phyloP scores from a whole-genome alignment of 2,113 vertebrate species.

The Nansenia antarctica region DNA sequence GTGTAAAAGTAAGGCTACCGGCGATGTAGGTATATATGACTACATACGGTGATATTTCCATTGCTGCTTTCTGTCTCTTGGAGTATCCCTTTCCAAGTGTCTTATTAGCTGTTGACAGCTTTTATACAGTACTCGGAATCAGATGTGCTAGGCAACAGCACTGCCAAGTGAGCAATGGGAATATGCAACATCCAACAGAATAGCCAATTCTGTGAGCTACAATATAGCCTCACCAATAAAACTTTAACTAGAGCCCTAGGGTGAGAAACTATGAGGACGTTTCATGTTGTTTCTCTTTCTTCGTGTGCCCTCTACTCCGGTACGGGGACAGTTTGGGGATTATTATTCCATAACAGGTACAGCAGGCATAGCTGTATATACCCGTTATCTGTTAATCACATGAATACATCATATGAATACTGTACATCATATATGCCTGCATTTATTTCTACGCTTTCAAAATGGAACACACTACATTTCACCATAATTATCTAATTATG shows the following conservation, averaged over 20 bases:
- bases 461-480: too few relatives aligned
- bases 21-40: neutral
- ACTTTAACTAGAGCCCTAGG: constrained; percentile 52
- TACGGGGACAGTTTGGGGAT: constrained; percentile 28
- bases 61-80: neutral
- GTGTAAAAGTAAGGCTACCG: neutral
- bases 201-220: constrained; percentile 52
- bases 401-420: neutral
- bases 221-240: constrained; percentile 53
- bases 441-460: too few relatives aligned
- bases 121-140: constrained; percentile 25
- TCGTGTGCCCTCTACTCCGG: constrained; percentile 37
- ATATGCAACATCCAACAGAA: constrained; percentile 49
- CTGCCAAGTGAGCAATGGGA: constrained; percentile 29
- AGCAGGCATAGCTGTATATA: constrained; percentile 10
- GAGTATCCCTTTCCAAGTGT: neutral
- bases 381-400: constrained; percentile 7
- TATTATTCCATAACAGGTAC: neutral
- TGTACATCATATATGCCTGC: too few relatives aligned
- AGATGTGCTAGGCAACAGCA: constrained; percentile 24
- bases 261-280: constrained; percentile 33
- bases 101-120: constrained; percentile 24
- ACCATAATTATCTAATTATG: too few relatives aligned
- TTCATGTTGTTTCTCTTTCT: constrained; percentile 39
- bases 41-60: neutral